A percentile compares a stretch with the other conserved stretches of the same genome.
These are phyloP conservation scores for Pao palembangensis DNA, from an alignment of 2,113 vertebrate species.

Conservation along the genomic window DNA sequence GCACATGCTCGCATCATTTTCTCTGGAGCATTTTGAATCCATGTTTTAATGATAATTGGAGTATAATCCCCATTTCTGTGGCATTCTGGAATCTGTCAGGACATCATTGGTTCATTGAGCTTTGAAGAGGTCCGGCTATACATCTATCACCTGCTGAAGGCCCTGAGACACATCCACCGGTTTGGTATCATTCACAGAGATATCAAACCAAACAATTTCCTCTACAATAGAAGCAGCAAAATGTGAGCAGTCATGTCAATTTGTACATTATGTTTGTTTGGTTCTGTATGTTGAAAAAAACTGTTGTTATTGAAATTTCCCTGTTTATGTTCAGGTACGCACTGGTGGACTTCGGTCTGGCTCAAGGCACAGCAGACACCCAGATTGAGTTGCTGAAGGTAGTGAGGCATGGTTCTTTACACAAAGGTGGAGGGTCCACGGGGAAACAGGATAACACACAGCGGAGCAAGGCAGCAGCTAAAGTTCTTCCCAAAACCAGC, in stretches of 20 bases:
- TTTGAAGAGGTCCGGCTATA: slow-evolving; percentile 92
- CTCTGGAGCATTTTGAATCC: background rate
- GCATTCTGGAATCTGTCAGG: slow-evolving; percentile 70
- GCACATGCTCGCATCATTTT: slow-evolving; percentile 17
- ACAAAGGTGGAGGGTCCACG: slow-evolving; percentile 78
- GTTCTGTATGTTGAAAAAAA: background rate
- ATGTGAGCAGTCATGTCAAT: slow-evolving; percentile 74
- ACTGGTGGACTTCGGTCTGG: slow-evolving; percentile 96
- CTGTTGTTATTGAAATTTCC: background rate
- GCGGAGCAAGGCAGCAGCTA: slow-evolving; percentile 63
- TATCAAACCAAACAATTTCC: slow-evolving; percentile 88
- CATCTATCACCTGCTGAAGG: slow-evolving; percentile 90
- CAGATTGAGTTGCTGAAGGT: slow-evolving; percentile 91
- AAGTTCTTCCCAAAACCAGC: slow-evolving; percentile 28
- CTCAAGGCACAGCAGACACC: slow-evolving; percentile 90
- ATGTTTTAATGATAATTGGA: background rate
- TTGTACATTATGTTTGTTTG: background rate
- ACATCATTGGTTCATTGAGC: slow-evolving; percentile 84
- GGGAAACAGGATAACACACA: slow-evolving; percentile 65
- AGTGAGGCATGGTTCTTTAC: slow-evolving; percentile 75
- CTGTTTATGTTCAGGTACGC: slow-evolving; percentile 78
- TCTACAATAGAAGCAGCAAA: slow-evolving; percentile 81
- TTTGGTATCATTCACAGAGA: slow-evolving; percentile 98
- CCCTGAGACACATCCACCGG: slow-evolving; percentile 89
- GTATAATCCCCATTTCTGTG: background rate